A percentile compares a stretch with the other conserved stretches of the same genome.
Evolutionary conservation across 2,113 vertebrate genomes (phyloP).

Genomic region (Tursiops truncatus): DNA sequence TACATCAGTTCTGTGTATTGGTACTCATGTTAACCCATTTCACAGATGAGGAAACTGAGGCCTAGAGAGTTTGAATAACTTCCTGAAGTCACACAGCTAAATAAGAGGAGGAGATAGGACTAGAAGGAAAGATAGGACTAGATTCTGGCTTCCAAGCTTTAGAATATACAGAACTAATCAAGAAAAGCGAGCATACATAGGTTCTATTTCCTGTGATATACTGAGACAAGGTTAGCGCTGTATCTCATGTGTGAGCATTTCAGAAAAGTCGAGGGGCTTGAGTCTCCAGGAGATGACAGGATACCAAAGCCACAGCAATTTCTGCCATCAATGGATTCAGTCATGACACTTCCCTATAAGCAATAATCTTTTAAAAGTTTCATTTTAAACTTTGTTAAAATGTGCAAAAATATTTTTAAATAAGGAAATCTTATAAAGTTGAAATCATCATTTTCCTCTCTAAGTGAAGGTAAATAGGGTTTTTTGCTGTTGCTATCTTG

Average conservation of each 20-base stretch:
- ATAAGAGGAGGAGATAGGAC: neutral
- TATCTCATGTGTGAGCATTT: conserved; percentile 55
- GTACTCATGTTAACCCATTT: neutral
- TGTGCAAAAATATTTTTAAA: conserved; percentile 50
- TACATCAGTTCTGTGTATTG: neutral
- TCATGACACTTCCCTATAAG: conserved; percentile 38
- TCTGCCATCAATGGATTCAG: neutral
- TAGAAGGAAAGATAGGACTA: neutral
- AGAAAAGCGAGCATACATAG: neutral
- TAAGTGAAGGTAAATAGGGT: conserved; percentile 2
- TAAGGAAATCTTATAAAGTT: conserved; percentile 4
- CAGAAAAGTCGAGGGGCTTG: conserved; percentile 43
- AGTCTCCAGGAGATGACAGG: conserved; percentile 42
- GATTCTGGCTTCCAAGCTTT: neutral
- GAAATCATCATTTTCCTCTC: neutral
- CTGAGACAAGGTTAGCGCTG: neutral
- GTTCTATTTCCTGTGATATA: conserved; percentile 46
- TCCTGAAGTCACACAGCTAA: neutral
- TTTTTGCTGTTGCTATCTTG: neutral
- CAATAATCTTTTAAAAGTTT: conserved; percentile 33
- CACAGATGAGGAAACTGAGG: neutral
- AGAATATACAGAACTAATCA: conserved; percentile 47
- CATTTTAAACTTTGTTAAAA: conserved; percentile 70
- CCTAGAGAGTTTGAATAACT: neutral
- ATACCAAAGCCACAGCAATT: conserved; percentile 65